Conservation (phyloP, 2,888 invertebrate species). For the Chymomyza procnemis region DNA sequence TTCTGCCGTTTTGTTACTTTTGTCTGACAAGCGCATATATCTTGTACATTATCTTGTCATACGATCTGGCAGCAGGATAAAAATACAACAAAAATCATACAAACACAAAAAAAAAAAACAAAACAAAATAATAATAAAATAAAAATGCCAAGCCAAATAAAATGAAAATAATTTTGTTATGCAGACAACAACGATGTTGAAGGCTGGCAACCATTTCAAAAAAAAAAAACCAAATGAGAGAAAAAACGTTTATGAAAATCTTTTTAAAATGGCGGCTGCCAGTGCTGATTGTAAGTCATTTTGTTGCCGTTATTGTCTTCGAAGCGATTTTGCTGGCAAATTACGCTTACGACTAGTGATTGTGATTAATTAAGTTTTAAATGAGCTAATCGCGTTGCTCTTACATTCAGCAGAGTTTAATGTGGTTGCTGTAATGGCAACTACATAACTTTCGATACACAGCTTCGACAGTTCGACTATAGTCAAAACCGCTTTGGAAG, state of each 20-base stretch:
- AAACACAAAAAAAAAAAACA: conserved; percentile 10
- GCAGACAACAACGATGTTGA: not conserved
- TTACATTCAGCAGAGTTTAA: no score
- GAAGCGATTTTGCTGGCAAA: not conserved
- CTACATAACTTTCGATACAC: no score
- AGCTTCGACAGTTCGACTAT: no score
- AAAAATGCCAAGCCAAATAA: conserved; percentile 20
- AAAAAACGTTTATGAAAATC: not conserved
- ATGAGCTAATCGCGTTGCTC: no score
- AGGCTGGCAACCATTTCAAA: not conserved
- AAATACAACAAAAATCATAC: conserved; percentile 21
- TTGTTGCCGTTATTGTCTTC: not conserved
- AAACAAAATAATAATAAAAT: not conserved
- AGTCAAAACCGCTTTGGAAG: no score
- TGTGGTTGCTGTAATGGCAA: no score
- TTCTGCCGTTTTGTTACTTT: conserved; percentile 2
- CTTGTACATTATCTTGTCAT: conserved; percentile 69
- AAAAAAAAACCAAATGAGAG: no score
- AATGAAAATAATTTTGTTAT: not conserved
- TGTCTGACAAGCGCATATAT: conserved; percentile 68
- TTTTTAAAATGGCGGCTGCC: not conserved
- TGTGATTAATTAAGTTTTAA: not conserved
- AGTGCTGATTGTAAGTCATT: not conserved
- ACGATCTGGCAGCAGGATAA: conserved; percentile 47
- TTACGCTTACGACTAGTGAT: not conserved